Evolutionary conservation across 2,888 invertebrate genomes (phyloP).

Genomic region (Caenorhabditis wallacei): DNA sequence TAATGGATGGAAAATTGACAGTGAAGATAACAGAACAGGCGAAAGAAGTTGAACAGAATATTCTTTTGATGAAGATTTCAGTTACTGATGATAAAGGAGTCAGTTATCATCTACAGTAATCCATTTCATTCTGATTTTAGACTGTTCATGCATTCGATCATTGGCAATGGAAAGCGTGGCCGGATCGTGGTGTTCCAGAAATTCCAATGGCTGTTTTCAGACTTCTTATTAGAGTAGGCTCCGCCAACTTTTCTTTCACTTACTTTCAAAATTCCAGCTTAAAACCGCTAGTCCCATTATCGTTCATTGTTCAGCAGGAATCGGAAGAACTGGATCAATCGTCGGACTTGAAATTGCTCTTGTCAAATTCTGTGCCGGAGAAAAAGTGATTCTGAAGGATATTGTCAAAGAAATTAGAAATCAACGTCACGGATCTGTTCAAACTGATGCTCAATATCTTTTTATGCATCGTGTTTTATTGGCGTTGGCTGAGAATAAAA

Average conservation of each 20-base stretch:
- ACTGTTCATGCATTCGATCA: conserved; percentile 71
- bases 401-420: conserved; percentile 72
- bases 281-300: conserved; percentile 66
- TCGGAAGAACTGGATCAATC: conserved; percentile 79
- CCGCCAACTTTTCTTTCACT: neutral
- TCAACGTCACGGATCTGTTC: conserved; percentile 74
- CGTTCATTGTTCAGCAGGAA: conserved; percentile 78
- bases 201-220: conserved; percentile 70
- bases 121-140: conserved; percentile 3
- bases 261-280: conserved; percentile 35
- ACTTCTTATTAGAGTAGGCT: conserved; percentile 62
- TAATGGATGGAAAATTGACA: conserved; percentile 67
- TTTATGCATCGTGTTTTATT: conserved; percentile 76
- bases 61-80: conserved; percentile 65
- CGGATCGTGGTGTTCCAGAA: conserved; percentile 77
- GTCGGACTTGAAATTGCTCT: conserved; percentile 76
- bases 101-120: neutral
- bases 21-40: conserved; percentile 64
- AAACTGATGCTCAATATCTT: conserved; percentile 77
- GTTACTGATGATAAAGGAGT: conserved; percentile 63
- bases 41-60: conserved; percentile 69
- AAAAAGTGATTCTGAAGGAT: conserved; percentile 63
- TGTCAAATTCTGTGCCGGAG: conserved; percentile 65
- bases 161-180: conserved; percentile 78
- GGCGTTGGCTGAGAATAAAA: conserved; percentile 72